Conservation (phyloP, 2,888 invertebrate genomes). For the Ornithoptera priamus region DNA sequence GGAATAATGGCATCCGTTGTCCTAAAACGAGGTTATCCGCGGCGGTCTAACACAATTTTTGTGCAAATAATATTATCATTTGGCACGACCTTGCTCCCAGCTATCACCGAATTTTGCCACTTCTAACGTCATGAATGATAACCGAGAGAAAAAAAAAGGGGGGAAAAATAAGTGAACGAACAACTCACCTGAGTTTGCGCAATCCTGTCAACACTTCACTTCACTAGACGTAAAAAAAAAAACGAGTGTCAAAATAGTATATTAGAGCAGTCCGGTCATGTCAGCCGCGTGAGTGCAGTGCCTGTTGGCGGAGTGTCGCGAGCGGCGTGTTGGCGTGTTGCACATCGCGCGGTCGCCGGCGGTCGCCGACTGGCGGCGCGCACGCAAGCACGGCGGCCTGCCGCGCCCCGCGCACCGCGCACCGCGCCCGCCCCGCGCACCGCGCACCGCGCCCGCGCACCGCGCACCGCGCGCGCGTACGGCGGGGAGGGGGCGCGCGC, state of each 20-base stretch:
- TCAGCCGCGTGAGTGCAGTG: slow-evolving; percentile 49
- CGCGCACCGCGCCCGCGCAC: slow-evolving; percentile 17
- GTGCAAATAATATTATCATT: slow-evolving; percentile 78
- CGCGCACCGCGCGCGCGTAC: slow-evolving; percentile 63
- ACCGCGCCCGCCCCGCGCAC: slow-evolving; percentile 27
- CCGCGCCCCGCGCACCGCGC: slow-evolving; percentile 9
- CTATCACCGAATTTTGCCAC: slow-evolving; percentile 74
- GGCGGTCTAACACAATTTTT: slow-evolving; percentile 72
- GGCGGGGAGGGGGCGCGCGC: slow-evolving; percentile 72
- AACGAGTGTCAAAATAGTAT: slow-evolving; percentile 36
- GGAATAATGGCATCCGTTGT: slow-evolving; percentile 63
- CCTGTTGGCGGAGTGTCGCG: slow-evolving; percentile 41
- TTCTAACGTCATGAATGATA: slow-evolving; percentile 65
- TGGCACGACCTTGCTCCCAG: slow-evolving; percentile 76
- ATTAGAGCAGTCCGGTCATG: slow-evolving; percentile 38
- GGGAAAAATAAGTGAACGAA: slow-evolving; percentile 32
- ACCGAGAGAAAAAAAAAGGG: slow-evolving; percentile 48
- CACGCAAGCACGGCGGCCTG: slow-evolving; percentile 56
- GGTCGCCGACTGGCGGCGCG: slow-evolving; percentile 70
- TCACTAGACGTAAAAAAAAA: slow-evolving; percentile 36
- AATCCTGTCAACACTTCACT: slow-evolving; percentile 38
- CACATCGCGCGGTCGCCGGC: slow-evolving; percentile 72
- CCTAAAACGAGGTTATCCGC: slow-evolving; percentile 76
- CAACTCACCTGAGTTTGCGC: slow-evolving; percentile 34
- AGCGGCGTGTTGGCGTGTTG: slow-evolving; percentile 41